A percentile compares a stretch with the other conserved stretches of the same genome.
These are phyloP conservation scores for Petaurus breviceps DNA, from an alignment of 2,113 vertebrate species.

Conservation along the genomic window DNA sequence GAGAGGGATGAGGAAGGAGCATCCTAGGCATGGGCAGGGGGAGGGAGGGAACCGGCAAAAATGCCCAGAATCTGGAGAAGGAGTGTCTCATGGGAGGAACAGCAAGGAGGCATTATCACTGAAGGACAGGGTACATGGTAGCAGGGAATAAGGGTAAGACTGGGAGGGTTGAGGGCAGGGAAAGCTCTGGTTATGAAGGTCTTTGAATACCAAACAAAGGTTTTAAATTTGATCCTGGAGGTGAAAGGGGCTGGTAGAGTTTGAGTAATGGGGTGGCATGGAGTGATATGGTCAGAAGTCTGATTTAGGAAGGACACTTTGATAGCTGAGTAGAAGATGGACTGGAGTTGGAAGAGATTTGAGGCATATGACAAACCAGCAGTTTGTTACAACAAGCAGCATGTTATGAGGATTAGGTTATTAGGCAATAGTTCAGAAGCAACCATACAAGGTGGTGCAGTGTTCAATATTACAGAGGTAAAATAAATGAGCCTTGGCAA, in stretches of 20 bases:
- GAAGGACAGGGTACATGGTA: background rate
- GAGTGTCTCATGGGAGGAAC: background rate
- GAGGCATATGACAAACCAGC: background rate
- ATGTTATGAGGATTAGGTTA: background rate
- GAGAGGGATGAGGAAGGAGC: background rate
- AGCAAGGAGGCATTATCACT: background rate
- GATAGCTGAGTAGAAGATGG: background rate
- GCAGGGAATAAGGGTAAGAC: background rate
- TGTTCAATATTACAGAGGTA: background rate
- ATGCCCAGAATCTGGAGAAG: background rate
- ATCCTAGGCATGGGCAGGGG: no score
- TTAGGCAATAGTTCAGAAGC: background rate
- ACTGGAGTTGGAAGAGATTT: background rate
- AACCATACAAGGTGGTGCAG: background rate
- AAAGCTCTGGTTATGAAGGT: background rate
- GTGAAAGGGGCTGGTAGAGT: background rate
- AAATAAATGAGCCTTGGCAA: background rate
- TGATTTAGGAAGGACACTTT: background rate
- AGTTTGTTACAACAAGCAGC: background rate
- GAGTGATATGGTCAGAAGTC: background rate
- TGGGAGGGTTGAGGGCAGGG: background rate
- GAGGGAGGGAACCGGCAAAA: no score
- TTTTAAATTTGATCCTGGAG: background rate
- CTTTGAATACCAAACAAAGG: background rate
- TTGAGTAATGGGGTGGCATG: background rate